Percentiles rank a stretch among this genome's conserved stretches.
Conservation (phyloP, 2,113 vertebrate genomes). For the Oryzias celebensis region DNA sequence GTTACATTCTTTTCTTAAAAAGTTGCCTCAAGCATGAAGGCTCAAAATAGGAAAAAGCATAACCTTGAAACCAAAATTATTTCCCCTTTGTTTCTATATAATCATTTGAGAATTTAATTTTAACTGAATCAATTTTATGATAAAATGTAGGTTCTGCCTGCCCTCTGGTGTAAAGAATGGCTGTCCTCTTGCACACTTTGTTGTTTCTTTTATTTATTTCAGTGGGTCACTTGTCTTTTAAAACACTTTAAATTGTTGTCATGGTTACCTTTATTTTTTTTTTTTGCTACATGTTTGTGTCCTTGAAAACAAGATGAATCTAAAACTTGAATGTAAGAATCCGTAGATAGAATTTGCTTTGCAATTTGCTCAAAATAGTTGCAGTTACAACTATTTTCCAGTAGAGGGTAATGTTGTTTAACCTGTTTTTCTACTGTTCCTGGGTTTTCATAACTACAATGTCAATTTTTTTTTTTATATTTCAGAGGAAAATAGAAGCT, state of each 20-base stretch:
- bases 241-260: too few relatives aligned
- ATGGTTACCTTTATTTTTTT: too few relatives aligned
- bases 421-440: background rate
- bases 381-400: slow-evolving; percentile 14
- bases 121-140: background rate
- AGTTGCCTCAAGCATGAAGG: background rate
- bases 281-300: too few relatives aligned
- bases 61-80: too few relatives aligned
- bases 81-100: too few relatives aligned
- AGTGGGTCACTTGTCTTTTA: background rate
- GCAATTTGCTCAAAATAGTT: background rate
- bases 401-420: slow-evolving; percentile 39
- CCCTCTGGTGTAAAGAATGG: slow-evolving; percentile 55
- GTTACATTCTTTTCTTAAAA: background rate
- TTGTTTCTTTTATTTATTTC: background rate
- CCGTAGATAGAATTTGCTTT: too few relatives aligned
- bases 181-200: background rate
- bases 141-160: slow-evolving; percentile 18
- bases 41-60: background rate
- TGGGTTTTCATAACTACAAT: background rate
- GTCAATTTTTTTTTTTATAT: background rate
- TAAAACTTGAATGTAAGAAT: too few relatives aligned
- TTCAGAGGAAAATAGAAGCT: background rate
- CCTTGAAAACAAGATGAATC: too few relatives aligned
- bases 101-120: too few relatives aligned